Conservation (phyloP, 2,797 vertebrate genomes). For the Trematomus bernacchii region DNA sequence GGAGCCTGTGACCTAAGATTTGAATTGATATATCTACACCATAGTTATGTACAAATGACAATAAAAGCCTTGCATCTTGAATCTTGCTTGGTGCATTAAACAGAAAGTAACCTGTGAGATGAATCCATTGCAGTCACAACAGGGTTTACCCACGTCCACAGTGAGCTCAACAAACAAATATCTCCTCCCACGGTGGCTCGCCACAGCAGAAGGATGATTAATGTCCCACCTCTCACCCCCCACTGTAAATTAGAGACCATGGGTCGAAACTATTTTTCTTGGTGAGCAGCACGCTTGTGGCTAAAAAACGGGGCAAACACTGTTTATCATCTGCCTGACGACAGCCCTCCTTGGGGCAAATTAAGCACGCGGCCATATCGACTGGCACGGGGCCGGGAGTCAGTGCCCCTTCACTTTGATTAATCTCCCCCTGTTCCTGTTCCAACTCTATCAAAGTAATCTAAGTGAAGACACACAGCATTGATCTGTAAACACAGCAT, state of each 20-base stretch:
- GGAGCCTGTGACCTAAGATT: too few relatives aligned
- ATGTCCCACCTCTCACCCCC: constrained; percentile 82
- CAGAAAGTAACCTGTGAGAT: neutral
- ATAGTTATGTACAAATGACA: too few relatives aligned
- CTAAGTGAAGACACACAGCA: constrained; percentile 79
- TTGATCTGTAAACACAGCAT: constrained; percentile 78
- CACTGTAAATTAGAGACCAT: constrained; percentile 84
- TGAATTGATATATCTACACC: too few relatives aligned
- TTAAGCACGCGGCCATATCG: constrained; percentile 78
- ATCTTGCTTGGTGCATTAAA: neutral
- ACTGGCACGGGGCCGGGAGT: constrained; percentile 81
- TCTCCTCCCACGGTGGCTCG: constrained; percentile 59
- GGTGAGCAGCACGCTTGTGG: constrained; percentile 81
- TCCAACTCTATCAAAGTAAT: constrained; percentile 85
- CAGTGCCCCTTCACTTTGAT: constrained; percentile 84
- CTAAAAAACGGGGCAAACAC: constrained; percentile 84
- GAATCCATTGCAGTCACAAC: neutral
- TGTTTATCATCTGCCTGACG: constrained; percentile 85
- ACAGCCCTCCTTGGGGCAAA: constrained; percentile 79
- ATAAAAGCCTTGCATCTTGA: too few relatives aligned
- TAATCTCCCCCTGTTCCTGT: constrained; percentile 79
- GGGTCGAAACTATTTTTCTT: constrained; percentile 87
- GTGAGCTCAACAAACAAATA: constrained; percentile 50
- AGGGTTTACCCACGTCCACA: constrained; percentile 52
- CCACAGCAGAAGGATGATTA: constrained; percentile 81